Base-by-base conservation (phyloP, 2,113 vertebrate species). In the Seriola aureovittata region DNA sequence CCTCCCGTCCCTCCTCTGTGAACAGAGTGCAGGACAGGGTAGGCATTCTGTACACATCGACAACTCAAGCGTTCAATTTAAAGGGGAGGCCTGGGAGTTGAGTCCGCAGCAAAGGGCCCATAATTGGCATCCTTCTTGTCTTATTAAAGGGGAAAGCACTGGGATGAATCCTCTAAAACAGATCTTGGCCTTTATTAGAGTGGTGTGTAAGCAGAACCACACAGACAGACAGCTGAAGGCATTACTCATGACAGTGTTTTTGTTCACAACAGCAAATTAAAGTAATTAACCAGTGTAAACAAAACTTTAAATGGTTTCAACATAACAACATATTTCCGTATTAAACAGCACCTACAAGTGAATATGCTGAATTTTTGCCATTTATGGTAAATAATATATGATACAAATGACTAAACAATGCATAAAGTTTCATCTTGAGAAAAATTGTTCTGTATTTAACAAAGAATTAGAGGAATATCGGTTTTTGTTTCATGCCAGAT, bases 111-210 rank as follows among this genome's bases (percentile, higher is more conserved):
- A 93, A 89, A 92, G 86, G 91, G 84, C 86, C 90, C 75, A 88
- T 95, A 95, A 95, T 95, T 95, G 95, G 93, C 93, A 95, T 92
- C 92, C 90, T 95, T 94, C 93, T 95, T 91, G 92, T 93, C 94
- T 95, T 95, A 94, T 94, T 95, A 94, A 93, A 92, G 90, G 82
- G 58, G 82, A 90, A 92, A 74, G 78, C 85, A 67, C 72, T 90
- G 80, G 82, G 77, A 85, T 82, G 90, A 88, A 94, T 91, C 87
- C 84, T 81, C 46, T 34, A 87, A 87, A 83, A 88, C 82, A 86
- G 64, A 65, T 55, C 70, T 70, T 10, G 58, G 71, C 78, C 85
- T 91, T 94, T 94, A 91, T 91, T 91, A 81, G 86, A 75, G 80
- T 69, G 38, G 70, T 71, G 71, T 71, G 86, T 82, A 91, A 93